Percentiles rank a stretch among this genome's conserved stretches.
phyloP scores from a whole-genome alignment of 2,797 vertebrate genomes.

The Ctenosaura bakeri region DNA sequence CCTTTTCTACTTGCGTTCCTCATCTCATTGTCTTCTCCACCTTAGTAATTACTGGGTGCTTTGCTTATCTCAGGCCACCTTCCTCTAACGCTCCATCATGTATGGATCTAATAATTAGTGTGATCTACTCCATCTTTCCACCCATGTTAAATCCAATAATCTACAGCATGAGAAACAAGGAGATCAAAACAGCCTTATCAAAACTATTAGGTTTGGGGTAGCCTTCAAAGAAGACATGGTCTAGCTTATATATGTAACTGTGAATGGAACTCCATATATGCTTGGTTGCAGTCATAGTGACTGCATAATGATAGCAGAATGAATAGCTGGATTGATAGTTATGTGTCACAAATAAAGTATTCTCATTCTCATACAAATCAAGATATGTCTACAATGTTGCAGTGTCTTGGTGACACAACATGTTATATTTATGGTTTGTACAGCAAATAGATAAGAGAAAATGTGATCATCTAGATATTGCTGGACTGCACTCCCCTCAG shows the following conservation, averaged over 20 bases:
- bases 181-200: neutral
- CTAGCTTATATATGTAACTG: neutral
- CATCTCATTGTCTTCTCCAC: conserved; percentile 15
- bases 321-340: neutral
- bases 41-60: neutral
- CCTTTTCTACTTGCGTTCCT: neutral
- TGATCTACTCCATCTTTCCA: neutral
- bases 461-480: too few species aligned
- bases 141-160: conserved; percentile 11
- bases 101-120: conserved; percentile 2
- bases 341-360: neutral
- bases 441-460: too few species aligned
- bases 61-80: neutral
- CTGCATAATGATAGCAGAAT: neutral
- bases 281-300: neutral
- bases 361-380: too few species aligned
- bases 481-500: too few species aligned
- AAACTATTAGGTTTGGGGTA: neutral
- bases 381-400: too few species aligned
- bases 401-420: too few species aligned
- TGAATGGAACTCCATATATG: neutral
- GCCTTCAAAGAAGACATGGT: neutral
- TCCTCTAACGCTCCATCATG: neutral
- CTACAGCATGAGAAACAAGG: neutral
- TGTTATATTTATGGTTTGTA: too few species aligned